These are phyloP conservation scores for Psephotus haematonotus DNA, from an alignment of 2,113 vertebrate genomes.

Conservation along the genomic window DNA sequence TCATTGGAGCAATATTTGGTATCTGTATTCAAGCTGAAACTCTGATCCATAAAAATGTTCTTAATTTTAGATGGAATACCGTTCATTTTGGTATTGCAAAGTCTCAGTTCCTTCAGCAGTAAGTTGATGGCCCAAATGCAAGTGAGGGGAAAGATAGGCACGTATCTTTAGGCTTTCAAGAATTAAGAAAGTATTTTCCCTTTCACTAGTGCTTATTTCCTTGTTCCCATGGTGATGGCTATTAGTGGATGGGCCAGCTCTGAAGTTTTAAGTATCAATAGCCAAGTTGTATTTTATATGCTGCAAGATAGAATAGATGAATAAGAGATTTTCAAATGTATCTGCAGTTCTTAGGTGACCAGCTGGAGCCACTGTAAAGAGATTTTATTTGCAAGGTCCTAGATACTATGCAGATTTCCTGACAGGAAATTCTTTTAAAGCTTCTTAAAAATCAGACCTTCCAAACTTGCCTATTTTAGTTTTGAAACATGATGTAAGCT, in stretches of 20 bases:
- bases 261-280: neutral
- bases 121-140: neutral
- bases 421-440: neutral
- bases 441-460: neutral
- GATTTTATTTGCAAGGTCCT: neutral
- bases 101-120: neutral
- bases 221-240: conserved; percentile 25
- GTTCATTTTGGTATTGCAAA: neutral
- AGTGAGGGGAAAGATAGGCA: neutral
- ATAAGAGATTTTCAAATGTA: neutral
- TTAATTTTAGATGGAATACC: neutral
- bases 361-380: neutral
- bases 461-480: neutral
- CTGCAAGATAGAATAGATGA: neutral
- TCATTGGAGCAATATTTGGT: neutral
- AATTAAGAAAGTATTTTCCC: neutral
- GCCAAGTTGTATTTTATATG: neutral
- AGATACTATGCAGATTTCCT: neutral
- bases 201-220: neutral
- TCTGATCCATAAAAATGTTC: neutral
- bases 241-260: neutral
- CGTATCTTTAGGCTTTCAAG: neutral
- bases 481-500: neutral
- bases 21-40: neutral
- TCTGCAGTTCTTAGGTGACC: neutral